Evolutionary conservation across 2,113 vertebrate genomes (phyloP).

Genomic region (Emydocephalus ijimae): DNA sequence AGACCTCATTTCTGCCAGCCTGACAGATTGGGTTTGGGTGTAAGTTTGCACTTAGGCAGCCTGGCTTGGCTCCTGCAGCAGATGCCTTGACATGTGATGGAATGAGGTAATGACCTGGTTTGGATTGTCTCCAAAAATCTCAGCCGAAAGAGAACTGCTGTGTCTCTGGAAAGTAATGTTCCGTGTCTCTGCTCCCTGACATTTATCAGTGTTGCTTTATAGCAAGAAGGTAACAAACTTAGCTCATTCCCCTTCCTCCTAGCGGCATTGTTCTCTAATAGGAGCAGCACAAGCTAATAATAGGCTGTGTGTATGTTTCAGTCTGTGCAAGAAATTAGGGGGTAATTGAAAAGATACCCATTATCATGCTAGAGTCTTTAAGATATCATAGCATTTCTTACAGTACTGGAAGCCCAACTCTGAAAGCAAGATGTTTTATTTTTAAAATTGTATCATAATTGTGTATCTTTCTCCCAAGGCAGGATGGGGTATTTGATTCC

Average conservation of each 20-base stretch:
- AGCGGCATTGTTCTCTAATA: not conserved
- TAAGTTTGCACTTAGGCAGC: not conserved
- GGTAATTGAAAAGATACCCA: not conserved
- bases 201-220: not conserved
- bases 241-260: not conserved
- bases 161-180: not conserved
- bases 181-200: not conserved
- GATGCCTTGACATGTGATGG: not conserved
- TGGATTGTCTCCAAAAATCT: not conserved
- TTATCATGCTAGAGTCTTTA: not conserved
- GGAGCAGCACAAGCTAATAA: not conserved
- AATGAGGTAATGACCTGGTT: slow-evolving; percentile 13
- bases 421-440: not conserved
- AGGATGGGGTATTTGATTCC: not conserved
- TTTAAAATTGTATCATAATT: not conserved
- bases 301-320: not conserved
- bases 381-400: not conserved
- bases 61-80: slow-evolving; percentile 46
- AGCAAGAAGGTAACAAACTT: not conserved
- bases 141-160: not conserved
- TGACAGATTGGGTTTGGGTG: slow-evolving; percentile 21
- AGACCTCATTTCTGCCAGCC: not conserved
- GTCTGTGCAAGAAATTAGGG: not conserved
- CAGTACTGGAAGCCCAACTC: not conserved
- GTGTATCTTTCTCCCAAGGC: not conserved